phyloP scores from a whole-genome alignment of 2,797 vertebrate species.

The Diplodus puntazzo region DNA sequence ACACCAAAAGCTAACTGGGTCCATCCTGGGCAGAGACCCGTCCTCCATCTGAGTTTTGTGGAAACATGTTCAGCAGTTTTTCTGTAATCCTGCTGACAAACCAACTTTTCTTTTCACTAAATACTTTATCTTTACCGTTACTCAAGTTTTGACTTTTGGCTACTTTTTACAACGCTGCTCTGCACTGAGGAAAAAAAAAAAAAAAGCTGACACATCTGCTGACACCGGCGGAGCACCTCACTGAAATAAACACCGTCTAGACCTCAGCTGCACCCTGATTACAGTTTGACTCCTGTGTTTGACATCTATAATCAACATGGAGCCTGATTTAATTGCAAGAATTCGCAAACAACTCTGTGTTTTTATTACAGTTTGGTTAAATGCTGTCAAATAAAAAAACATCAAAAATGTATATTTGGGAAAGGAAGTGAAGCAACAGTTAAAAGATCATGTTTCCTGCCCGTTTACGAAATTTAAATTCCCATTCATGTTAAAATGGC shows the following conservation, averaged over 20 bases:
- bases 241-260: not conserved
- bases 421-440: not conserved
- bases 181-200: not conserved
- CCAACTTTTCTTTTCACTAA: no score
- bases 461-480: not conserved
- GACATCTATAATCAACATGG: constrained; percentile 16
- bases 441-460: not conserved
- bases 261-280: constrained; percentile 32
- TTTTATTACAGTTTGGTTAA: constrained; percentile 11
- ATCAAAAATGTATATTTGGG: not conserved
- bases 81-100: no score
- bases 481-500: not conserved
- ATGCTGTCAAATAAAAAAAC: not conserved
- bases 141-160: no score
- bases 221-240: constrained; percentile 13
- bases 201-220: constrained; percentile 2
- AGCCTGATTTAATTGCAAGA: constrained; percentile 6
- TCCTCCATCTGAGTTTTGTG: no score
- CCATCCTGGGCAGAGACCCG: no score
- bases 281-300: constrained; percentile 32
- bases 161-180: no score
- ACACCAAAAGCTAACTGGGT: no score
- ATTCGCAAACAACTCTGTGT: not conserved
- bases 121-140: no score
- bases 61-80: no score